These are phyloP conservation scores for Drosophila picticornis DNA, from an alignment of 2,888 invertebrate species.

Conservation along the genomic window DNA sequence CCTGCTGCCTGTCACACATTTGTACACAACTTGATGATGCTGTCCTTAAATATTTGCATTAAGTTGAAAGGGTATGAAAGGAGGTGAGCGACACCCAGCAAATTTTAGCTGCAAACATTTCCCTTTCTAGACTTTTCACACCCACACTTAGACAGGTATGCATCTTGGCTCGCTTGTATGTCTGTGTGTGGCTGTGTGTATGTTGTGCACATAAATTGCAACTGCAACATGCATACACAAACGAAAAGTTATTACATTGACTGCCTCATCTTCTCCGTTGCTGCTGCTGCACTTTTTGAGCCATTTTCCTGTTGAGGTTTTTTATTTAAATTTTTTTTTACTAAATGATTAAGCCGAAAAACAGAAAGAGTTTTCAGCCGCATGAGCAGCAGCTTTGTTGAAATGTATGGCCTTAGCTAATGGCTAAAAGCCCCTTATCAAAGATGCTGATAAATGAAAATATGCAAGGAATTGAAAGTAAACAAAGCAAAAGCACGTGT, in stretches of 20 bases:
- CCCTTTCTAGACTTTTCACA: constrained; percentile 55
- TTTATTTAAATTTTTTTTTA: background rate
- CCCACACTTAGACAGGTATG: constrained; percentile 4
- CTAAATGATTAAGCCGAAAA: constrained; percentile 40
- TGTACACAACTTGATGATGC: background rate
- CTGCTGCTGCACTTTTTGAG: constrained; percentile 19
- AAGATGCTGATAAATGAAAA: constrained; percentile 8
- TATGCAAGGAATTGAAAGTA: background rate
- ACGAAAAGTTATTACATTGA: constrained; percentile 51
- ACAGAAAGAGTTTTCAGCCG: constrained; percentile 1
- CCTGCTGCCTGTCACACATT: background rate
- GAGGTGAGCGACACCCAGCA: constrained; percentile 11
- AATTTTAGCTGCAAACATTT: constrained; percentile 70
- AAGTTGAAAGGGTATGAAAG: background rate
- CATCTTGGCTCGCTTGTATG: constrained; percentile 4
- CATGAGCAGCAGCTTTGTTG: constrained; percentile 10
- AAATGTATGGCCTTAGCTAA: constrained; percentile 30
- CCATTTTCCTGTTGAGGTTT: constrained; percentile 2
- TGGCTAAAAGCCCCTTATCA: constrained; percentile 17
- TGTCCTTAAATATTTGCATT: background rate
- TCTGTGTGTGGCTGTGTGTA: constrained; percentile 27
- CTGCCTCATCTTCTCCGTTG: constrained; percentile 40
- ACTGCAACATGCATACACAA: constrained; percentile 66
- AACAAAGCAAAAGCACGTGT: background rate
- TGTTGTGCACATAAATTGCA: constrained; percentile 69